A percentile compares a stretch with the other conserved stretches of the same genome.
These are phyloP conservation scores for Biston stratarius DNA, from an alignment of 2,888 invertebrate genomes.

Conservation along the genomic window DNA sequence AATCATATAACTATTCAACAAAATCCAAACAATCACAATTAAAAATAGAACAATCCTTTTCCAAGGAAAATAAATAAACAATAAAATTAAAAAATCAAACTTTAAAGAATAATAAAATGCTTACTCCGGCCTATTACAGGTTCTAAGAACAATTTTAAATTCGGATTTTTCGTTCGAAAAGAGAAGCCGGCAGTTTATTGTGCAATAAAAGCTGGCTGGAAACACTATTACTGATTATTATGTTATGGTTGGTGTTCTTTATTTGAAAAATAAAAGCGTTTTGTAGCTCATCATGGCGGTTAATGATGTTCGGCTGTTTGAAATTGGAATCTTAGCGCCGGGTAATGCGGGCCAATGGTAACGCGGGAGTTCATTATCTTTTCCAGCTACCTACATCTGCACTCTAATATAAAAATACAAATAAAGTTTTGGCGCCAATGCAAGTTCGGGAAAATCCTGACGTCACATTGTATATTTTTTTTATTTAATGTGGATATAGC, in stretches of 20 bases:
- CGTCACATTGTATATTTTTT: too few species aligned
- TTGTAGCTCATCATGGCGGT: slow-evolving; percentile 50
- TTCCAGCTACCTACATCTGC: too few species aligned
- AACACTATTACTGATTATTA: slow-evolving; percentile 64
- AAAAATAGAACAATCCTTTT: slow-evolving; percentile 45
- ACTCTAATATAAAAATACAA: too few species aligned
- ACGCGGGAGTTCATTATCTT: slow-evolving; percentile 1
- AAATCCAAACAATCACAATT: slow-evolving; percentile 41
- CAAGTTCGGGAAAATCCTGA: too few species aligned
- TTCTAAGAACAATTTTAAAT: slow-evolving; percentile 63
- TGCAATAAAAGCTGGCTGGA: slow-evolving; percentile 56
- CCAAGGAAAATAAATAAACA: slow-evolving; percentile 61
- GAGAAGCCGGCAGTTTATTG: slow-evolving; percentile 59
- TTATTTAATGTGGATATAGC: too few species aligned
- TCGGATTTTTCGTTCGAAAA: slow-evolving; percentile 54
- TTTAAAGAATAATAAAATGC: slow-evolving; percentile 44
- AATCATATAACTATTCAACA: slow-evolving; percentile 33
- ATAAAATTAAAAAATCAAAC: slow-evolving; percentile 48
- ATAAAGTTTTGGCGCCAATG: too few species aligned
- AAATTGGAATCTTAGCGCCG: slow-evolving; percentile 38
- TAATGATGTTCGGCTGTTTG: slow-evolving; percentile 35
- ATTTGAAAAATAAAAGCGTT: slow-evolving; percentile 48
- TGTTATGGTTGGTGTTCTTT: slow-evolving; percentile 55
- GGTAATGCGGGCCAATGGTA: slow-evolving; percentile 4
- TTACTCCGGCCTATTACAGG: slow-evolving; percentile 62